phyloP scores from a whole-genome alignment of 2,113 vertebrate genomes.

The cattle (Bos taurus) region DNA sequence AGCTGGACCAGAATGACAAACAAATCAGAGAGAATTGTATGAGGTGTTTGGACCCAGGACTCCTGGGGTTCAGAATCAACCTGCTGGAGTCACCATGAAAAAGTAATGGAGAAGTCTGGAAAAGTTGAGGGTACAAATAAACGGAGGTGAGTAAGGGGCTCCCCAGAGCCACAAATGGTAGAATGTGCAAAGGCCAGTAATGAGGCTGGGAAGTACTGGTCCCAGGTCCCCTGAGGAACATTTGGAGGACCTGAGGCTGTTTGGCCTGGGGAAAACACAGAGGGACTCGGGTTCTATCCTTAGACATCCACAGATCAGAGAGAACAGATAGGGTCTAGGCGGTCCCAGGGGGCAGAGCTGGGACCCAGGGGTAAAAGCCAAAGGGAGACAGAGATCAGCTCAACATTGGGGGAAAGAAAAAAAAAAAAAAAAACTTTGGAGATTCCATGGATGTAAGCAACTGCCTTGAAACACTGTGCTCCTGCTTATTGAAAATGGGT shows the following conservation, averaged over 20 bases:
- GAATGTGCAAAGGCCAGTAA: neutral
- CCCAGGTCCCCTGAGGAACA: neutral
- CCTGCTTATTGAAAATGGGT: neutral
- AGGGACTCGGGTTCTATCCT: neutral
- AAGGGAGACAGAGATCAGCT: neutral
- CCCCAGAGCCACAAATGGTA: neutral
- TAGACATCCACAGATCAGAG: neutral
- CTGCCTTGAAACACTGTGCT: neutral
- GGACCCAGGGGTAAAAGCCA: neutral
- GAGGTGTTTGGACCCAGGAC: neutral
- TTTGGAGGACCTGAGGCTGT: neutral
- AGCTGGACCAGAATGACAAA: neutral
- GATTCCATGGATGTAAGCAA: neutral
- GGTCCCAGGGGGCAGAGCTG: neutral
- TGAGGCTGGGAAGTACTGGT: neutral
- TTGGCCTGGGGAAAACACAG: neutral
- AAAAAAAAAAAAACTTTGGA: neutral
- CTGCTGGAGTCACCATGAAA: neutral
- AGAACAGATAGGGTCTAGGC: neutral
- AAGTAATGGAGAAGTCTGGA: neutral
- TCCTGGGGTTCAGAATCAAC: neutral
- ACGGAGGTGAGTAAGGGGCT: neutral
- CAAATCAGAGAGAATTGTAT: neutral
- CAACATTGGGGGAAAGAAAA: neutral
- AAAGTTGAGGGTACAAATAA: slow-evolving; percentile 27